Base-by-base conservation (phyloP, 1,140 invertebrate genomes). In the Lepidurus arcticus region DNA sequence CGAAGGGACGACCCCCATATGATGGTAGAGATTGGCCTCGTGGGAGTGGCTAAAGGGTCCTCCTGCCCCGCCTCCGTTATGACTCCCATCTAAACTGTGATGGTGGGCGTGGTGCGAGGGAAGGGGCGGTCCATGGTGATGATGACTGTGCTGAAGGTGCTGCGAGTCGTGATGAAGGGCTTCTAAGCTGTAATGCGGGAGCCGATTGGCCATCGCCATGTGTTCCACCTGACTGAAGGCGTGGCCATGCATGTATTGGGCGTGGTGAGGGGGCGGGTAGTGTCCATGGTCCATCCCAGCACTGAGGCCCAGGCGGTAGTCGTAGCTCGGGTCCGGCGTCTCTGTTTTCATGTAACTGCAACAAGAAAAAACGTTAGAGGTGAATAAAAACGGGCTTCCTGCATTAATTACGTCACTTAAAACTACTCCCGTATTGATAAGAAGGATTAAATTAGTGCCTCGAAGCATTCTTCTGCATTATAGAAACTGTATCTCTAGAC, bases 191-290 rank as follows among this genome's bases (percentile, higher is more conserved):
- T 65, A 65, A 65, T 65, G 53, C 16, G 53, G 53, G 6, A 65
- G 53, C 16, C 53, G 53, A 21, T 65, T 65, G 9, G 53, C 16
- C 53, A 65, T 65, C 9, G 53, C 53, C 53, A 65, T 65, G 53
- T 65, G 53, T 8, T 65, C 53, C 53, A 65, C 13, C 21, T 65
- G 53, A 65, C 53, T 65, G 53, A 65, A 65, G 53, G 53, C 53
- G 53, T 65, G 53, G 53, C 53, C 53, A 21, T 65, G 53, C 53
- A 65, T 65, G 53, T 65, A 65, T 8, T 65, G 53, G 53, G 53
- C 53, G 53, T 65, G 53, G 53, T 65, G 53, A 65, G 53, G 53
- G 53, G 53, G 53, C 53, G 53, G 53, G 53, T 65, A 65, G 53
- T 65, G 53, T 13, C 53, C 53, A 16, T 65, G 53, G 16, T 65